A percentile compares a stretch with the other conserved stretches of the same genome.
These are phyloP conservation scores for Meteorus cinctellus DNA, from an alignment of 2,888 invertebrate genomes.

Conservation along the genomic window DNA sequence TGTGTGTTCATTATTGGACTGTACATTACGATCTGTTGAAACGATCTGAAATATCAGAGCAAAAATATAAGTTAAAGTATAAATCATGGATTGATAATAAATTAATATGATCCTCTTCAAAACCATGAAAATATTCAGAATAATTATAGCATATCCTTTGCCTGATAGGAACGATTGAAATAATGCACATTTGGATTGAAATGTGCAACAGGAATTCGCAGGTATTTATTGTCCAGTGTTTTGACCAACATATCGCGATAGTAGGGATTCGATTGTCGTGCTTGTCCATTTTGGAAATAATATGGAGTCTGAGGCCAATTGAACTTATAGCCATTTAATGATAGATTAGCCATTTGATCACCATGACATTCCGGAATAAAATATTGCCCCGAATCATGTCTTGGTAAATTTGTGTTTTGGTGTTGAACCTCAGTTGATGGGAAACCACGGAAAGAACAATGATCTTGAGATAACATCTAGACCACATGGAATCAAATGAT, in stretches of 20 bases:
- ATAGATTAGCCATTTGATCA: slow-evolving; percentile 25
- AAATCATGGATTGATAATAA: neutral
- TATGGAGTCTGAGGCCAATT: slow-evolving; percentile 54
- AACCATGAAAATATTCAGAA: too few relatives aligned
- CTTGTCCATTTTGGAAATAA: slow-evolving; percentile 47
- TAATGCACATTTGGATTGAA: slow-evolving; percentile 31
- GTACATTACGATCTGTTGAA: neutral
- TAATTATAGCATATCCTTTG: slow-evolving; percentile 17
- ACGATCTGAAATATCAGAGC: neutral
- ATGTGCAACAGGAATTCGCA: slow-evolving; percentile 54
- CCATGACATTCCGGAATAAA: neutral
- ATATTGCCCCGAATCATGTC: neutral
- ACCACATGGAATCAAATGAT: neutral
- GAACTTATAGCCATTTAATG: slow-evolving; percentile 36
- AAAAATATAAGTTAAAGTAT: neutral
- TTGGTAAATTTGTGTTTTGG: neutral
- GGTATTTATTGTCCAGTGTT: slow-evolving; percentile 54
- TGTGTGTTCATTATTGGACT: neutral
- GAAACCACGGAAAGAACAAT: slow-evolving; percentile 56
- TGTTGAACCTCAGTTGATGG: slow-evolving; percentile 54
- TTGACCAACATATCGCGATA: slow-evolving; percentile 51
- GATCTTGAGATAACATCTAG: slow-evolving; percentile 41
- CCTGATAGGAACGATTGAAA: slow-evolving; percentile 44
- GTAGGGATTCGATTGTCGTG: slow-evolving; percentile 36
- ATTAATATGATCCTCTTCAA: neutral